Evolutionary conservation across 1,140 invertebrate species (phyloP).

Genomic region (Harlomillsia oculata): DNA sequence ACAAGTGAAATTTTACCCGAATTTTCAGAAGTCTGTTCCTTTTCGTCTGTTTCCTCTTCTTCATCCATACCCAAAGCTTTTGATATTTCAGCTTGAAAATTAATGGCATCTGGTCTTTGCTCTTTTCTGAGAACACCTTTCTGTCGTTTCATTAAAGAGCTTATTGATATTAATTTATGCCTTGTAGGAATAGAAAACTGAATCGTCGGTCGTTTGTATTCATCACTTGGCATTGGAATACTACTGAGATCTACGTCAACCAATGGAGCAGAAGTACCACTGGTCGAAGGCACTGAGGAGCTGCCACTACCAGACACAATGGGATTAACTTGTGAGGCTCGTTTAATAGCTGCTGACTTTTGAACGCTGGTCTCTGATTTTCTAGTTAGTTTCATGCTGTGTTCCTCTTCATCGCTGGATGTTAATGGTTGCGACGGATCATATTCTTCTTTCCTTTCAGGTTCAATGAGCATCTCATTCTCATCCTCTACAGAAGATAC

Average conservation of each 20-base stretch:
- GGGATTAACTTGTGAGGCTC: no score
- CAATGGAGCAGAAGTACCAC: no score
- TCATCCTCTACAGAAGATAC: neutral
- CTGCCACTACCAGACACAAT: no score
- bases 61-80: slow-evolving; percentile 28
- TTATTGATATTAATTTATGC: slow-evolving; percentile 29
- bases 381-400: slow-evolving; percentile 8
- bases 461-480: neutral
- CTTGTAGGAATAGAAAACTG: slow-evolving; percentile 34
- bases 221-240: slow-evolving; percentile 26
- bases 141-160: slow-evolving; percentile 30
- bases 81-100: slow-evolving; percentile 20
- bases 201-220: slow-evolving; percentile 29
- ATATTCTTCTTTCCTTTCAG: slow-evolving; percentile 20
- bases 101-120: slow-evolving; percentile 10
- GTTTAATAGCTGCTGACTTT: no score
- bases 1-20: slow-evolving; percentile 26
- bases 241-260: slow-evolving; percentile 10
- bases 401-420: slow-evolving; percentile 33
- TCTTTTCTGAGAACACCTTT: slow-evolving; percentile 30
- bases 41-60: slow-evolving; percentile 20
- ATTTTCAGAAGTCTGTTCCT: slow-evolving; percentile 10
- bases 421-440: slow-evolving; percentile 32
- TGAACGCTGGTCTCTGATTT: neutral
- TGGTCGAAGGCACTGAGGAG: no score